Conservation (phyloP, 2,888 invertebrate species). For the Tribolium freemani region DNA sequence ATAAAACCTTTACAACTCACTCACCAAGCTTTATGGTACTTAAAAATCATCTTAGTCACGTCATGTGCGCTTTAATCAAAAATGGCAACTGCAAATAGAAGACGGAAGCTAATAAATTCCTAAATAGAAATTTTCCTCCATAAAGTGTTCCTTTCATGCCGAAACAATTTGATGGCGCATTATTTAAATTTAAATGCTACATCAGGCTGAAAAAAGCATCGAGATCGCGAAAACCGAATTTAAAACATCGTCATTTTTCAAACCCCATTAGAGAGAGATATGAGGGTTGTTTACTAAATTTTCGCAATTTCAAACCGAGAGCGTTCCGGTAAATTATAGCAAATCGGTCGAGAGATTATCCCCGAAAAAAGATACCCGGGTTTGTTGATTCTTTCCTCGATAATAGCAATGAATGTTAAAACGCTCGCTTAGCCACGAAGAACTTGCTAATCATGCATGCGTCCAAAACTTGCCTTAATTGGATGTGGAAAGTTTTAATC, state of each 20-base stretch:
- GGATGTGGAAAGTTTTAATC: constrained; percentile 1
- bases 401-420: constrained; percentile 23
- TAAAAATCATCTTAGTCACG: not conserved
- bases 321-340: constrained; percentile 17
- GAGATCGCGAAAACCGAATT: not conserved
- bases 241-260: constrained; percentile 10
- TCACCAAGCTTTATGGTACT: not conserved
- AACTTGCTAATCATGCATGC: not conserved
- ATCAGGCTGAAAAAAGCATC: constrained; percentile 5
- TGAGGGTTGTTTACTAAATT: constrained; percentile 11
- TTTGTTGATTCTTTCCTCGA: constrained; percentile 5
- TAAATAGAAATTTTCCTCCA: constrained; percentile 2
- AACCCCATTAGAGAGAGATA: constrained; percentile 8
- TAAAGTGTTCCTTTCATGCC: constrained; percentile 5
- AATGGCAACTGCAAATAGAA: not conserved
- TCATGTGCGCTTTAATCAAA: not conserved
- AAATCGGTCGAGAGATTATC: constrained; percentile 13
- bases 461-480: constrained; percentile 3
- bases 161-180: constrained; percentile 4
- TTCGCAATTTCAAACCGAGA: not conserved
- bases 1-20: constrained; percentile 7
- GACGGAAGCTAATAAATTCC: constrained; percentile 2
- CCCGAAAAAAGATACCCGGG: constrained; percentile 1
- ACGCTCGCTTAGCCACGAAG: not conserved
- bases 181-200: constrained; percentile 6